Base-by-base conservation (phyloP, 2,797 vertebrate genomes). In the Paratrypauchen microcephalus region DNA sequence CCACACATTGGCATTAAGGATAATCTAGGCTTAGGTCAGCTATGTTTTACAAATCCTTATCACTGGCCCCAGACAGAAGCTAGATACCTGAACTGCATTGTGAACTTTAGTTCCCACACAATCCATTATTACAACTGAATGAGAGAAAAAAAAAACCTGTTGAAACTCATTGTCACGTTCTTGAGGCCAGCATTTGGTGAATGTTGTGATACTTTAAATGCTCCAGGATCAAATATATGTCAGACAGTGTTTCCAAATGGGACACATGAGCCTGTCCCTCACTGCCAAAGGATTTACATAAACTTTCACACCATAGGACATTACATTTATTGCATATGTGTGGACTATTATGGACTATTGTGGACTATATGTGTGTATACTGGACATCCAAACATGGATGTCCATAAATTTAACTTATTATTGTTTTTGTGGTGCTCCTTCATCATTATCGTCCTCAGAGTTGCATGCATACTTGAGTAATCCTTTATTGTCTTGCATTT, bases 111-210 rank as follows among this genome's bases (percentile, higher is more conserved):
- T 63, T 76, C 65, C 68, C 69, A 62, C 5, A 73, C 64, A 67
- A 66, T 66, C 69, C 71, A 77, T 68, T 82, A 64, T 39, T 58
- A 80, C 76, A 61, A 54, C 71, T 73, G 69, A 75, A 61, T 23
- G 66, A 68, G 41, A 12, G 21, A n/a, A 30, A 9, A n/a, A 30
- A 9, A 68, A 67, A 76, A 76, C 39, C 76, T 58, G 47, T 72
- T 77, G 73, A 82, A 81, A 86, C 77, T 74, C 71, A 77, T 88
- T 84, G 86, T 85, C 82, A 73, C 50, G 70, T 24, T 72, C 77
- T 28, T 76, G 68, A 80, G 78, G 81, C 82, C 84, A 82, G 28
- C 65, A 68, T 69, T 84, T 84, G 72, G 75, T 75, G 83, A 88
- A 86, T 73, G 82, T 70, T 58, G 73, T 60, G 74, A 87, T 71